Base-by-base conservation (phyloP, 92 coral and sea anemone species). In the Porites divaricata region DNA sequence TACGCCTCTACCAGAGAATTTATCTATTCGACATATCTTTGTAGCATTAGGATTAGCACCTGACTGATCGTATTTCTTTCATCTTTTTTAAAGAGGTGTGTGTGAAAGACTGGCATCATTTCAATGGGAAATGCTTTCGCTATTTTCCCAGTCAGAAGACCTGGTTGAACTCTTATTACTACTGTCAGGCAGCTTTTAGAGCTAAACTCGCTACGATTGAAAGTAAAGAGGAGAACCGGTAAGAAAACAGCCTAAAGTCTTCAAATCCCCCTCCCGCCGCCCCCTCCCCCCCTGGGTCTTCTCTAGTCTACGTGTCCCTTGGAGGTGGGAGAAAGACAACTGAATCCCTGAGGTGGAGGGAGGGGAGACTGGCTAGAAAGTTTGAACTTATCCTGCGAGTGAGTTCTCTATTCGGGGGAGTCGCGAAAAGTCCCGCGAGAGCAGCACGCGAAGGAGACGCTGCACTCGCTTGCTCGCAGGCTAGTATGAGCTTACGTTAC, bases 181-280 rank as follows among this genome's bases (percentile, higher is more conserved):
- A 93, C 89, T 96, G 98, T 28, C 98, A 92, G 78, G 89, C 93
- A 53, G 84, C 78, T 0, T 71, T 77, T 59, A 91, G 85, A 52
- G 96, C 98, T 25, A 90, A 89, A 62, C 90, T 96, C 3, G 98
- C 95, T 14, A 79, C 95, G 22, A 88, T 96, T 22, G 83, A 92
- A 64, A 83, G 85, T 24, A 80, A 69, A 17, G 78, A 72, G n/a
- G 98, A 94, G 67, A 96, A 96, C 72, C 85, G 85, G 98, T 96
- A 92, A 71, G 96, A 24, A 70, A 24, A 1, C 11, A n/a, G 0
- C 16, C 17, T 15, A 12, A 3, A 3, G 59, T 13, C 16, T 15
- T 10, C 21, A 4, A 49, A 6, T 12, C 2, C 3, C 63, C 28
- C 61, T n/a, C 22, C 41, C 52, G 1, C 8, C 10, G 8, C 15